These are phyloP conservation scores for Coptodon rendalli DNA, from an alignment of 2,113 vertebrate species.

Conservation along the genomic window DNA sequence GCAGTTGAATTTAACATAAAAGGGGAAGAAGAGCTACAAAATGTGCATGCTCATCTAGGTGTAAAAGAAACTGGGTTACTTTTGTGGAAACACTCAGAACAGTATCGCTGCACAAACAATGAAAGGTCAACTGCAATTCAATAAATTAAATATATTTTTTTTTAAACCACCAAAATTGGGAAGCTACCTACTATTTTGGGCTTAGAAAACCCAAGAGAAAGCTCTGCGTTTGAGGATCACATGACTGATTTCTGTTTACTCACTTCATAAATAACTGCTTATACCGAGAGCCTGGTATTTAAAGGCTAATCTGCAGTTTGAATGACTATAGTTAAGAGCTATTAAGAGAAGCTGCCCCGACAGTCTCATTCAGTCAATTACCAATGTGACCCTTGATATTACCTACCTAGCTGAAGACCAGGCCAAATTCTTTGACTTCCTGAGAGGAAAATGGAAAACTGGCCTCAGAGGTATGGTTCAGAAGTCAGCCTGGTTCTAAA, in stretches of 20 bases:
- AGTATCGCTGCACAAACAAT: neutral
- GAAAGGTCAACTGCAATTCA: neutral
- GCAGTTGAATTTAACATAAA: neutral
- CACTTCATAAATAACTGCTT: slow-evolving; percentile 50
- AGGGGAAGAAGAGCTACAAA: neutral
- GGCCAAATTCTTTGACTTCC: neutral
- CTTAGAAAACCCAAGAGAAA: neutral
- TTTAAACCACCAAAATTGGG: neutral
- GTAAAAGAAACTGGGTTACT: neutral
- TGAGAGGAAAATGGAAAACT: slow-evolving; percentile 22
- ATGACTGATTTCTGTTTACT: slow-evolving; percentile 44
- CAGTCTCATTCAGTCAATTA: neutral
- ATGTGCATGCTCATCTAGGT: neutral
- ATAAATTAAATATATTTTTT: neutral
- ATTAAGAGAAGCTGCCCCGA: neutral
- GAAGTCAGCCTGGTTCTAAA: neutral
- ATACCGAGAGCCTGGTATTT: slow-evolving; percentile 28
- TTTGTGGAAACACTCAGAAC: neutral
- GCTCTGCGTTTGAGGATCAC: slow-evolving; percentile 2
- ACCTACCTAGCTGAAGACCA: neutral
- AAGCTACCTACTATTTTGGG: neutral
- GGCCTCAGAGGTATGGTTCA: neutral
- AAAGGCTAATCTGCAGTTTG: slow-evolving; percentile 35
- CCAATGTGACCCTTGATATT: neutral
- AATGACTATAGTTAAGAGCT: slow-evolving; percentile 33